Evolutionary conservation across 2,113 vertebrate genomes (phyloP), one percentile per base, ranked within the genome.

Genomic region (Morone saxatilis): DNA sequence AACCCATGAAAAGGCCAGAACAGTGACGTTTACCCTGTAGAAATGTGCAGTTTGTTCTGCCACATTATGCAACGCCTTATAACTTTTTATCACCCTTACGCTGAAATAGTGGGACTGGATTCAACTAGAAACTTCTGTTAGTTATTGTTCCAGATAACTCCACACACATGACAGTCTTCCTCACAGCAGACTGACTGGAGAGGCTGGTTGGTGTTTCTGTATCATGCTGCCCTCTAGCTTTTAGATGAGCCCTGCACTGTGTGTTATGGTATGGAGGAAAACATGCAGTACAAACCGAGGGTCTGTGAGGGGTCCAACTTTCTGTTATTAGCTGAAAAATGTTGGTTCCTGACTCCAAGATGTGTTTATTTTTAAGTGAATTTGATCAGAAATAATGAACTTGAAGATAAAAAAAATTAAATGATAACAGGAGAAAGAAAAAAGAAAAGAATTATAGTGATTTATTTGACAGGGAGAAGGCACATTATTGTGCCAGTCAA

Each of bases 211-310:
- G 47, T 47, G 65, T 66, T 57, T 70, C 61, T 80, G 85, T 59
- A 10, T n/a, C 19, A 0, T 86, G 77, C 92, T 91, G 91, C 90
- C 90, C 91, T 81, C 93, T 92, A 80, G 90, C 79, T 43, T 16
- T 16, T 48, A 71, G 4, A 76, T 45, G 6, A 36, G 3, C 4
- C 11, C 48, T 36, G 43, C 47, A 14, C 56, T 53, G 12, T 25
- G 38, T 59, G 40, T 31, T 16, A n/a, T 10, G 54, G 40, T 8
- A 6, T 20, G 16, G 59, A 51, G 5, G 38, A 54, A 71, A 70
- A 48, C 47, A 16, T 48, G 5, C 41, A 41, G 41, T 47, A 10
- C 45, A 47, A 45, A 45, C 43, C 10, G 13, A 48, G 1, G 3
- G 43, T 11, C 7, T 7, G 47, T 40, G 17, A 38, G 8, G 17